phyloP scores from a whole-genome alignment of 2,113 vertebrate species.

The Myiopsitta monachus region DNA sequence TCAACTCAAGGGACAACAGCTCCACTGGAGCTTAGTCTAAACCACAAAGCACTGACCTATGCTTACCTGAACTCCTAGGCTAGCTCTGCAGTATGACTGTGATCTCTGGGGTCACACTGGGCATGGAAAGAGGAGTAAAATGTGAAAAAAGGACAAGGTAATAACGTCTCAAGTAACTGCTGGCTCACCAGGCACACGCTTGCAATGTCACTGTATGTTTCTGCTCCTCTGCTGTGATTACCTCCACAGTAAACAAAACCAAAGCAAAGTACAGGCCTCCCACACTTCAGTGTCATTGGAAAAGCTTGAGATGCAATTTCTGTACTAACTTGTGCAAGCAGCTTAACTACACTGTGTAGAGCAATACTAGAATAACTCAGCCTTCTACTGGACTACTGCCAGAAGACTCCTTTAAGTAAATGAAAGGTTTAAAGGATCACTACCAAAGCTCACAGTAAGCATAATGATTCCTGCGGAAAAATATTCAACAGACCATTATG shows the following conservation, averaged over 20 bases:
- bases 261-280: background rate
- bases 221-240: background rate
- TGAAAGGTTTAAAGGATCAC: conserved; percentile 42
- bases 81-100: background rate
- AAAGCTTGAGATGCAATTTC: background rate
- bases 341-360: background rate
- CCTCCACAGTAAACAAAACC: background rate
- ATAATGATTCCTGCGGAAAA: background rate
- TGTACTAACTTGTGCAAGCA: background rate
- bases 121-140: background rate
- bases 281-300: background rate
- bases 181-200: background rate
- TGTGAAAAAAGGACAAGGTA: background rate
- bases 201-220: background rate
- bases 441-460: background rate
- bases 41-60: background rate
- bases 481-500: background rate
- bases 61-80: background rate
- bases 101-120: background rate
- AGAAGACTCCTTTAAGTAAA: conserved; percentile 18
- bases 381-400: background rate
- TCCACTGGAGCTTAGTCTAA: background rate
- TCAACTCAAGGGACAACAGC: background rate
- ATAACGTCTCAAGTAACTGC: background rate
- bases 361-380: background rate